phyloP scores from a whole-genome alignment of 2,113 vertebrate species.

The Phyllostomus discolor region DNA sequence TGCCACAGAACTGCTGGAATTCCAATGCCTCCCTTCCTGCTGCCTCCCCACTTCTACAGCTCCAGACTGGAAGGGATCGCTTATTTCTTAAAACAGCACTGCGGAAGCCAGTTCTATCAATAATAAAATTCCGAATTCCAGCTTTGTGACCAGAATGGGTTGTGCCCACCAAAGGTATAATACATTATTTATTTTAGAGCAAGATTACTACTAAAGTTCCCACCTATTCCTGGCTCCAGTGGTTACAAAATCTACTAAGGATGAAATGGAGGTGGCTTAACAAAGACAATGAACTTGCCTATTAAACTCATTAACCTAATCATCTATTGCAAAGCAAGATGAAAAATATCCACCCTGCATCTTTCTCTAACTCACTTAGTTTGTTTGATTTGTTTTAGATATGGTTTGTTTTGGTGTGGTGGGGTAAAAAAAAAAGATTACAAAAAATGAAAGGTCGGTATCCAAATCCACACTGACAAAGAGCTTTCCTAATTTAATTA shows the following conservation, averaged over 20 bases:
- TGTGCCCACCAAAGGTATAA: background rate
- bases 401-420: background rate
- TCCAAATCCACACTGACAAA: constrained; percentile 13
- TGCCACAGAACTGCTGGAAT: background rate
- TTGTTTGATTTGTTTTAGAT: constrained; percentile 5
- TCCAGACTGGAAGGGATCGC: background rate
- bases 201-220: background rate
- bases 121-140: background rate
- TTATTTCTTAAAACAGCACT: background rate
- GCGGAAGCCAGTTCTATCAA: background rate
- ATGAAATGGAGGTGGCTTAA: background rate
- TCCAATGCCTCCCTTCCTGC: background rate
- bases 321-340: background rate
- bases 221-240: background rate
- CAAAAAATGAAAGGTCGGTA: background rate
- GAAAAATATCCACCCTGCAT: background rate
- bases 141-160: background rate
- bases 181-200: background rate
- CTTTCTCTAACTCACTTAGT: background rate
- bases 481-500: background rate
- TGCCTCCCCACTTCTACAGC: background rate
- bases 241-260: constrained; percentile 6
- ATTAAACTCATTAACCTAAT: constrained; percentile 1
- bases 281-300: background rate
- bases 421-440: background rate